Percentiles rank a stretch among this genome's conserved stretches.
These are phyloP conservation scores for Urocynchramus pylzowi DNA, from an alignment of 2,113 vertebrate genomes.

Conservation along the genomic window DNA sequence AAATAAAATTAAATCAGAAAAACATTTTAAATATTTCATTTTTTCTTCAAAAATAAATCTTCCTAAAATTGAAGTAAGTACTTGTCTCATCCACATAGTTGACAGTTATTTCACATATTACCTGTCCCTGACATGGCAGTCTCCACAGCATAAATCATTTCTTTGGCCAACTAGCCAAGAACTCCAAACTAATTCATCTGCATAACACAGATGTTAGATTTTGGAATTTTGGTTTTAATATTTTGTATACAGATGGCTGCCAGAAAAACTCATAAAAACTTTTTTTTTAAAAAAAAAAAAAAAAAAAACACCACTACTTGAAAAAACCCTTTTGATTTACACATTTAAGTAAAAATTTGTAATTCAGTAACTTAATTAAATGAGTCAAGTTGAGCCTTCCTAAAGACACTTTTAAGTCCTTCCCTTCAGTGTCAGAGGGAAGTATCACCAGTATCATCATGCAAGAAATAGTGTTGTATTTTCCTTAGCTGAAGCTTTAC, in stretches of 20 bases:
- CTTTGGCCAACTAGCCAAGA: not conserved
- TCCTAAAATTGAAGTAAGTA: not conserved
- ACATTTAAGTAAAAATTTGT: not conserved
- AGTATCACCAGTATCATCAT: not conserved
- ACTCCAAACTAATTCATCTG: not conserved
- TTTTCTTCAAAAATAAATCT: not conserved
- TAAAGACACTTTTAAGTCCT: not conserved
- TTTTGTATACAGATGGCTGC: not conserved
- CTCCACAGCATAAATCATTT: not conserved
- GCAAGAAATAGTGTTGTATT: accelerated
- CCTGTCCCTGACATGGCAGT: not conserved
- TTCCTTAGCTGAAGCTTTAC: not conserved
- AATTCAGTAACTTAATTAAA: not conserved
- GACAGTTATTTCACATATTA: not conserved
- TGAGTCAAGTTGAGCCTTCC: not conserved
- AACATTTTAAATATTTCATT: not conserved
- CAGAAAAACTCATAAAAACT: accelerated
- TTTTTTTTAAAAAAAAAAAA: too few species aligned
- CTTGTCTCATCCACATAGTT: not conserved
- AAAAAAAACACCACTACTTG: not conserved
- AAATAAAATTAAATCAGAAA: not conserved
- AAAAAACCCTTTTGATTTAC: not conserved
- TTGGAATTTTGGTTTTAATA: not conserved
- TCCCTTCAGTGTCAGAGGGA: not conserved
- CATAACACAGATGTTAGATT: not conserved